These are phyloP conservation scores for Saccostrea cuccullata DNA, from an alignment of 1,140 invertebrate genomes.

Conservation along the genomic window DNA sequence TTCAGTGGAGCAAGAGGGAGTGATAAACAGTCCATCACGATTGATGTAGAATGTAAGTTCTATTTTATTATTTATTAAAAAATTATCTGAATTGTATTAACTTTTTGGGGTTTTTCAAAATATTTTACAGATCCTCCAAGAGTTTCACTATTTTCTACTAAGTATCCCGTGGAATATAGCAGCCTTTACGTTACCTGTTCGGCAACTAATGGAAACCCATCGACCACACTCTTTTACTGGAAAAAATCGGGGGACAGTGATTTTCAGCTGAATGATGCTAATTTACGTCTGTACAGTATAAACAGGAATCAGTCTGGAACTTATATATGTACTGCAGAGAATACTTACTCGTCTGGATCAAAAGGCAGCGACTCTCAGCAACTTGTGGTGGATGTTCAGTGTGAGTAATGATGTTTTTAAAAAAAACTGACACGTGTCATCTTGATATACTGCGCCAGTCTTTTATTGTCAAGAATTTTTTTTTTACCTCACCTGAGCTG, in stretches of 20 bases:
- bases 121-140: not conserved
- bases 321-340: not conserved
- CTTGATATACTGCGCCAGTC: no score
- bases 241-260: not conserved
- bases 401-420: not conserved
- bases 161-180: not conserved
- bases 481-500: no score
- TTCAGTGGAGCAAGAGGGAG: not conserved
- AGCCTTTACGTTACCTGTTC: not conserved
- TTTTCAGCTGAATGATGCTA: not conserved
- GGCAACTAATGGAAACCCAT: not conserved
- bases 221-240: not conserved
- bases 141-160: not conserved
- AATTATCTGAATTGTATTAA: not conserved
- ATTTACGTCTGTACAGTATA: not conserved
- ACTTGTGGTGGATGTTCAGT: not conserved
- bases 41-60: not conserved
- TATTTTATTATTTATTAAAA: no score
- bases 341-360: not conserved
- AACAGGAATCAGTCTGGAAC: not conserved
- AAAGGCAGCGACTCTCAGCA: not conserved
- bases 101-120: not conserved
- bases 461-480: no score
- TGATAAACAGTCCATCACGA: not conserved
- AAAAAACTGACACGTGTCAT: no score